Percentiles rank a stretch among this genome's conserved stretches.
phyloP scores from a whole-genome alignment of 2,797 vertebrate genomes.

The Brachyalestes nurse region DNA sequence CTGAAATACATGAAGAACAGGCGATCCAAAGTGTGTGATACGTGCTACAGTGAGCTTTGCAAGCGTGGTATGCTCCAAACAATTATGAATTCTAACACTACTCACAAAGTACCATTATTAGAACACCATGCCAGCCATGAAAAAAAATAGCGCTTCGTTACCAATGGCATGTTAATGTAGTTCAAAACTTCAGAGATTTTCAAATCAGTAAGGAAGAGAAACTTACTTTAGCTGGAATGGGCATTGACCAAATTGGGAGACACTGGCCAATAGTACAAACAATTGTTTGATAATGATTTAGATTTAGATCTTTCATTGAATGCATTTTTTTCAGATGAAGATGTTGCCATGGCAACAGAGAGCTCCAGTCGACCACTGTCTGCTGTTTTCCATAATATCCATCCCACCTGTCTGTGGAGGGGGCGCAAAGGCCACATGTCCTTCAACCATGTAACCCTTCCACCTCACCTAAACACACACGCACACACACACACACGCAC shows the following conservation, averaged over 20 bases:
- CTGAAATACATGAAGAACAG: slow-evolving; percentile 96
- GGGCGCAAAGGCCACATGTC: slow-evolving; percentile 89
- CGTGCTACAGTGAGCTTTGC: slow-evolving; percentile 88
- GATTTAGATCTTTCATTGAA: background rate
- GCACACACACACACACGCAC: background rate
- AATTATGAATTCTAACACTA: background rate
- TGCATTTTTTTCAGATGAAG: slow-evolving; percentile 72
- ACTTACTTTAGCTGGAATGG: background rate
- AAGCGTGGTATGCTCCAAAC: slow-evolving; percentile 80
- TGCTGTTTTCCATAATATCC: slow-evolving; percentile 91
- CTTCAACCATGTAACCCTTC: slow-evolving; percentile 84
- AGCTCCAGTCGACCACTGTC: slow-evolving; percentile 88
- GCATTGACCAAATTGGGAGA: background rate
- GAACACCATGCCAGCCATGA: too few relatives aligned
- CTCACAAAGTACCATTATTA: background rate
- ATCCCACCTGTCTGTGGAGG: slow-evolving; percentile 89
- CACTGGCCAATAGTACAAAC: background rate
- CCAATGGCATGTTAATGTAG: background rate
- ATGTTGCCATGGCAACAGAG: slow-evolving; percentile 65
- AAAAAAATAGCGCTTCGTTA: background rate
- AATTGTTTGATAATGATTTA: background rate
- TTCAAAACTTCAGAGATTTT: background rate
- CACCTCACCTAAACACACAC: background rate
- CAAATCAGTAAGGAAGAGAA: background rate
- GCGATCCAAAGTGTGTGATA: slow-evolving; percentile 93